A percentile compares a stretch with the other conserved stretches of the same genome.
These are phyloP conservation scores for Ailuropoda melanoleuca DNA, from an alignment of 2,113 vertebrate genomes.

Conservation along the genomic window DNA sequence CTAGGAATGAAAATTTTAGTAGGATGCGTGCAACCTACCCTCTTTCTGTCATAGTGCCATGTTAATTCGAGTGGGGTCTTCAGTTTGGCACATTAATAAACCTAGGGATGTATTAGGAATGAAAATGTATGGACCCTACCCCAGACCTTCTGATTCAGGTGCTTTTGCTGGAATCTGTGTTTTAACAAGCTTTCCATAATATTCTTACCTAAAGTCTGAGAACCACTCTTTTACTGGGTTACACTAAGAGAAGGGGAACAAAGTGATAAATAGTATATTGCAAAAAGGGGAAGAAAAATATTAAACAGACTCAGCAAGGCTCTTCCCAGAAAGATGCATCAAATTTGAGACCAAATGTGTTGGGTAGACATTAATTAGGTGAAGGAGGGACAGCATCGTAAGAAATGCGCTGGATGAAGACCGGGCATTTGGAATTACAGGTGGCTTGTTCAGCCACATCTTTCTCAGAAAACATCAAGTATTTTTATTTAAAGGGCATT, in stretches of 20 bases:
- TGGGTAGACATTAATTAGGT: not conserved
- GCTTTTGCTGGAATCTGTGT: not conserved
- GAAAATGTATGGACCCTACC: rapidly evolving
- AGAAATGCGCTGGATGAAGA: not conserved
- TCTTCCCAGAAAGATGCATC: not conserved
- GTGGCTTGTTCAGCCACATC: rapidly evolving
- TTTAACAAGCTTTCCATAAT: too few relatives aligned
- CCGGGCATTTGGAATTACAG: not conserved
- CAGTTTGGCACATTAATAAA: too few relatives aligned
- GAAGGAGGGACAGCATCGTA: too few relatives aligned
- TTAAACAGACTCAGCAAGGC: not conserved
- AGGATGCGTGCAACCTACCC: too few relatives aligned
- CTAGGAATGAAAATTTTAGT: not conserved
- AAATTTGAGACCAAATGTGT: not conserved
- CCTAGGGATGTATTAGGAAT: not conserved
- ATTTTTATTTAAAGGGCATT: not conserved
- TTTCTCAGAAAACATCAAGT: not conserved
- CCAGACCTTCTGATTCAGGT: too few relatives aligned
- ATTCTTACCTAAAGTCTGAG: not conserved
- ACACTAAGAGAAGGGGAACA: too few relatives aligned
- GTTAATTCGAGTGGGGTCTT: not conserved
- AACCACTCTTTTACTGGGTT: too few relatives aligned
- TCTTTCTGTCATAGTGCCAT: rapidly evolving
- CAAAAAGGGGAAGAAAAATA: not conserved
- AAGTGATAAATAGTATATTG: not conserved